A percentile compares a stretch with the other conserved stretches of the same genome.
Evolutionary conservation across 1,140 invertebrate species (phyloP).

Genomic region (Atta texana): DNA sequence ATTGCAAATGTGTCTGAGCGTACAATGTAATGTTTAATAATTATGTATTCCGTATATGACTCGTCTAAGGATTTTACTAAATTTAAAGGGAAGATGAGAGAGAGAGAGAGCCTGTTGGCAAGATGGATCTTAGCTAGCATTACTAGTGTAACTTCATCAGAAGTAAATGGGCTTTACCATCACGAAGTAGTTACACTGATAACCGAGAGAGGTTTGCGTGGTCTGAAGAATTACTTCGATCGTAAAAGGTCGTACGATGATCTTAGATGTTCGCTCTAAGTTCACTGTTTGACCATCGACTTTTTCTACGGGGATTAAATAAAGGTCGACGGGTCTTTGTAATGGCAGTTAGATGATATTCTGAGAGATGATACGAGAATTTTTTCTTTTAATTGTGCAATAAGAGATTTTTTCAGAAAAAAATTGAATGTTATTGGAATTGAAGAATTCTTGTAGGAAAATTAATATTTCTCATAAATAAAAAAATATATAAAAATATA

Average conservation of each 20-base stretch:
- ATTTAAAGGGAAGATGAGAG: background rate
- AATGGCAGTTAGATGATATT: conserved; percentile 5
- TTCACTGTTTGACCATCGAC: background rate
- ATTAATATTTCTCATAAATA: background rate
- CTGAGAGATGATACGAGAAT: background rate
- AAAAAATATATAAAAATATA: too few relatives aligned
- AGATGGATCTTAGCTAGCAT: background rate
- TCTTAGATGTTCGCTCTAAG: conserved; percentile 31
- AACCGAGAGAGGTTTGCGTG: background rate
- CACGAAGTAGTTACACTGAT: conserved; percentile 44
- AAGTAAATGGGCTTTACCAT: background rate
- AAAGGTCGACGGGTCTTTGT: conserved; percentile 6
- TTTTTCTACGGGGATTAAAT: conserved; percentile 20
- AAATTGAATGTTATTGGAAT: background rate
- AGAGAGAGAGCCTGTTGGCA: background rate
- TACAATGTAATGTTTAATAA: background rate
- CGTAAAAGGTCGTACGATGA: conserved; percentile 35
- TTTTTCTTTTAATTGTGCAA: conserved; percentile 1
- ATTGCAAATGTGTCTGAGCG: background rate
- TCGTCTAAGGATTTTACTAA: background rate
- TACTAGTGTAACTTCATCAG: conserved; percentile 29
- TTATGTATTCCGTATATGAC: background rate
- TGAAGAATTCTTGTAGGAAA: background rate
- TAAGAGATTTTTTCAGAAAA: background rate
- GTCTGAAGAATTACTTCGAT: conserved; percentile 61